Conservation (phyloP, 1,140 invertebrate species). For the Pissodes strobi region DNA sequence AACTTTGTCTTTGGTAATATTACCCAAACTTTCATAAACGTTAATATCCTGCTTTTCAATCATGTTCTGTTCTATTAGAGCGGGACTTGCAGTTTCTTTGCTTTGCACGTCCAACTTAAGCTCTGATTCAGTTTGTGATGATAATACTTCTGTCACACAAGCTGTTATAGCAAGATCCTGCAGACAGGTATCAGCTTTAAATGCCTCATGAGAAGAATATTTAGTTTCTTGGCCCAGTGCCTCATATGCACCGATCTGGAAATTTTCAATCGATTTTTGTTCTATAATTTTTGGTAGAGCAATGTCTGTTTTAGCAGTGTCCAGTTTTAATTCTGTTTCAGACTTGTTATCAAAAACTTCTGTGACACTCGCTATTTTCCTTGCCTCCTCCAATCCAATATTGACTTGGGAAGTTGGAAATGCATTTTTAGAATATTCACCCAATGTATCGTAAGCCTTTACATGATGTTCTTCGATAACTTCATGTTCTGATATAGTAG, state of each 20-base stretch:
- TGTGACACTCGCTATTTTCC: constrained; percentile 12
- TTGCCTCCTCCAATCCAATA: constrained; percentile 11
- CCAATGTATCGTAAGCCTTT: constrained; percentile 1
- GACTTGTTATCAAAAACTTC: constrained; percentile 2
- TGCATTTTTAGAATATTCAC: constrained; percentile 29
- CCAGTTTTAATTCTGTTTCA: background rate
- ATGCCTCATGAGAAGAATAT: background rate
- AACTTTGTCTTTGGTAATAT: constrained; percentile 33
- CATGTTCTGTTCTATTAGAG: constrained; percentile 14
- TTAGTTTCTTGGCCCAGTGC: constrained; percentile 10
- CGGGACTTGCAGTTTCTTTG: constrained; percentile 38
- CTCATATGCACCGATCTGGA: constrained; percentile 15
- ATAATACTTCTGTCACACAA: constrained; percentile 52
- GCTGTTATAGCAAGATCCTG: constrained; percentile 35
- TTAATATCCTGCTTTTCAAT: constrained; percentile 29
- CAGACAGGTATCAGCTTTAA: background rate
- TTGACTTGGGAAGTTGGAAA: constrained; percentile 19
- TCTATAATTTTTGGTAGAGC: constrained; percentile 5
- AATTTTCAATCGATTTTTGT: constrained; percentile 7
- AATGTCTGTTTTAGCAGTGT: constrained; percentile 5
- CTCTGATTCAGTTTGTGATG: constrained; percentile 53
- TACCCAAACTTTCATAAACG: constrained; percentile 29
- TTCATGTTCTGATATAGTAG: background rate
- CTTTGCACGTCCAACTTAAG: constrained; percentile 43
- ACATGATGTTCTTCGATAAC: background rate